Evolutionary conservation across 2,888 invertebrate genomes (phyloP), one percentile per base, ranked within the genome.

Genomic region (Tipula lateralis): DNA sequence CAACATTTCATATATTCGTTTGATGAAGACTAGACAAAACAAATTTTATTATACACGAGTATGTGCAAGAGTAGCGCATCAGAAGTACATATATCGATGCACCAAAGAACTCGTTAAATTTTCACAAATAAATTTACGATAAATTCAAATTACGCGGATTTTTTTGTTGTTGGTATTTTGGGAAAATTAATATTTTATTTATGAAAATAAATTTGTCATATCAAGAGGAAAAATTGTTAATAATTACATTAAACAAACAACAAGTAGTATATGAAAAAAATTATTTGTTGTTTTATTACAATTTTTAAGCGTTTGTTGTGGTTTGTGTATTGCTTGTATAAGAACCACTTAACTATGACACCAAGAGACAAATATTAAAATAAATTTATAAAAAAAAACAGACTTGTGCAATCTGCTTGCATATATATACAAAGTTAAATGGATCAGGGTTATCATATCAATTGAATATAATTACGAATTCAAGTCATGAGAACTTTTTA

Each of bases 11-110:
- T 66, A 66, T 24, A 66, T 66, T 66, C 66, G 66, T 66, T 66
- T 66, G 66, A 66, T 66, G 66, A 66, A 66, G 66, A 24, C 66
- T 24, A 66, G 66, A 66, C 66, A 66, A 66, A 66, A 66, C 66
- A 66, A 66, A 66, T 66, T 66, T 66, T 66, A 19, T 12, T 66
- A 50, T 50, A 16, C 44, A 19, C 66, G 24, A 24, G n/a, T 66
- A 66, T 19, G n/a, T n/a, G n/a, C n/a, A n/a, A 66, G 16, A 39
- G 39, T 13, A 39, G 5, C 24, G 24, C 66, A 66, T 7, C 9
- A 66, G 24, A 9, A 19, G 24, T 12, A 24, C n/a, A n/a, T n/a
- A n/a, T n/a, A n/a, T n/a, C n/a, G 66, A 66, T 66, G 66, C 66
- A 66, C 24, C 66, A 66, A 66, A 66, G 66, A 66, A 66, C 66